Evolutionary conservation across 2,797 vertebrate species (phyloP), one percentile per base, ranked within the genome.

Genomic region (Liparis tanakae): DNA sequence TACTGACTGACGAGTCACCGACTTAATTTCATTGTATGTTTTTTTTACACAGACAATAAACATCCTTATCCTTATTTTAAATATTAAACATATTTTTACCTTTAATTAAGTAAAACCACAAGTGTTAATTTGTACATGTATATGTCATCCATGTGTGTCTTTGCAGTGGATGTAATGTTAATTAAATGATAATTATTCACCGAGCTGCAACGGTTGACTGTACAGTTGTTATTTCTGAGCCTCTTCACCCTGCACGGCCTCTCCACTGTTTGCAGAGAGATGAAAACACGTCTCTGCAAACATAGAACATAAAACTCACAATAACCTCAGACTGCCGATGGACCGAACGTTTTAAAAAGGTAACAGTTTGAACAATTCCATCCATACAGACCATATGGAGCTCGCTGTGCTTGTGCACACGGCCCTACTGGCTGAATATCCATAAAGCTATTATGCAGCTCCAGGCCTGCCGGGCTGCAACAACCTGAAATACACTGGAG

Each of bases 361-460:
- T 46, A 50, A 39, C 48, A 80, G 54, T 79, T 74, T 59, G 25
- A 58, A 74, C 55, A 67, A 12, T 74, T 55, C 78, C 53, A 20
- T 72, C 70, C 67, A 72, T 74, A 66, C 66, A 74, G 76, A 77
- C 64, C 76, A 63, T 54, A n/a, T 61, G 67, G 66, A 72, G 56
- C 70, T 80, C 50, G 37, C 69, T 56, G 20, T 83, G 65, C 62
- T 70, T 70, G 73, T 76, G 79, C 74, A 74, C 72, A 60, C 61
- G 74, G 70, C 70, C 79, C 77, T 72, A 62, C 72, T 86, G 80
- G 66, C 72, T 72, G 67, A 76, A 58, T 57, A 62, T 72, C 63
- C 59, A 77, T 54, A 59, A 58, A 34, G 77, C 39, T 53, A 53
- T 44, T 18, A 43, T 46, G 71, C 48, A 33, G 13, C 57, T 72